Evolutionary conservation across 2,113 vertebrate species (phyloP), one percentile per base, ranked within the genome.

Genomic region (Anas platyrhynchos): DNA sequence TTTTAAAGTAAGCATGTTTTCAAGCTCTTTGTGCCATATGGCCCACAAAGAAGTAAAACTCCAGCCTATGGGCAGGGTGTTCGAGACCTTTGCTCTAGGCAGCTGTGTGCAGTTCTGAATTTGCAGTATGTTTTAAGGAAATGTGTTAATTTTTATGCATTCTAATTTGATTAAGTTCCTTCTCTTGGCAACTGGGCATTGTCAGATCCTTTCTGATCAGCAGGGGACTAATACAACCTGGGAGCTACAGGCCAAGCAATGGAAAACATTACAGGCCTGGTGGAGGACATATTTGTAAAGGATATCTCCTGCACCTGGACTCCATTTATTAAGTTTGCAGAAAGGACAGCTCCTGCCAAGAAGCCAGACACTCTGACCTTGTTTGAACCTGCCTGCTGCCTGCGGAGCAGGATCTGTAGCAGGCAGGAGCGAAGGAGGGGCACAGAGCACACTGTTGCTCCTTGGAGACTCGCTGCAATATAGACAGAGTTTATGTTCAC

Each of bases 381-480:
- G 69, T 95, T 93, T 97, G 97, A 97, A 97, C 95, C 75, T 88
- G 74, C 88, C 92, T 94, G 93, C 92, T 93, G 92, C 88, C 74
- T 81, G 38, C 29, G 22, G 91, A 93, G 83, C 7, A 0, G 67
- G 74, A 88, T 88, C 93, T 88, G 59, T 78, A 74, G 85, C 0
- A 6, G 89, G 76, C 46, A 3, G 67, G 87, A 84, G 82, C 1
- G 0, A 89, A 83, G 68, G 73, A 93, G 96, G 88, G 73, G 91
- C 65, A 78, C 0, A 0, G 76, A 74, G 68, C 59, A 81, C 86
- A 21, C 61, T 81, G 68, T 56, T 90, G 89, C 86, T 97, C 95
- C 95, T 95, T 27, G 3, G 95, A 89, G 96, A 94, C 95, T 76
- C 3, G 0, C 79, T 80, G 36, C 95, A 90, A 89, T 91, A 91